These are phyloP conservation scores for Cheirogaleus major DNA, from an alignment of 2,797 vertebrate species.

Conservation along the genomic window DNA sequence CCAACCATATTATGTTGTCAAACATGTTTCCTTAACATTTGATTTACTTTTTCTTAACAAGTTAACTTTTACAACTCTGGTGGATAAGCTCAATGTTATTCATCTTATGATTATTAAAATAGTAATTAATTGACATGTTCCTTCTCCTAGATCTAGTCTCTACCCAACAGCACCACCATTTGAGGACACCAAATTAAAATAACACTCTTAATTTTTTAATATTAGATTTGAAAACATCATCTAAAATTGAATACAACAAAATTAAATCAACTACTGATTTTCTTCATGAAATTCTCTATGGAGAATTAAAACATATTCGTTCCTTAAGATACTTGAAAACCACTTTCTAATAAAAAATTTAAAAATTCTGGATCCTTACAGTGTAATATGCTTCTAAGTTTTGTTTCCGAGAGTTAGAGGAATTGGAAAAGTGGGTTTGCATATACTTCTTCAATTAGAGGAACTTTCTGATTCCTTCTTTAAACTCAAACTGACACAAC, in stretches of 20 bases:
- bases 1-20: not conserved
- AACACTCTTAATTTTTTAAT: not conserved
- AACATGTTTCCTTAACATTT: constrained; percentile 10
- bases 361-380: not conserved
- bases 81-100: not conserved
- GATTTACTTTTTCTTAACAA: constrained; percentile 36
- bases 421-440: not conserved
- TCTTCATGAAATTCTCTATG: not conserved
- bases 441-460: constrained; percentile 13
- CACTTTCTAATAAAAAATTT: not conserved
- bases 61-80: not conserved
- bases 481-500: not conserved
- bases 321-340: constrained; percentile 3
- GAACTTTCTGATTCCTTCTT: not conserved
- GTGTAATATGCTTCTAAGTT: not conserved
- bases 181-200: not conserved
- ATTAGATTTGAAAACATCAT: constrained; percentile 42
- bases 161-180: not conserved
- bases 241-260: constrained; percentile 44
- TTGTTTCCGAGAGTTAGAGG: constrained; percentile 1
- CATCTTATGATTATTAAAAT: constrained; percentile 13
- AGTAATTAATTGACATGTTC: constrained; percentile 1
- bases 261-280: constrained; percentile 20
- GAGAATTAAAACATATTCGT: not conserved
- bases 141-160: not conserved